Base-by-base conservation (phyloP, 2,797 vertebrate genomes). In the Gymnocypris eckloni region DNA sequence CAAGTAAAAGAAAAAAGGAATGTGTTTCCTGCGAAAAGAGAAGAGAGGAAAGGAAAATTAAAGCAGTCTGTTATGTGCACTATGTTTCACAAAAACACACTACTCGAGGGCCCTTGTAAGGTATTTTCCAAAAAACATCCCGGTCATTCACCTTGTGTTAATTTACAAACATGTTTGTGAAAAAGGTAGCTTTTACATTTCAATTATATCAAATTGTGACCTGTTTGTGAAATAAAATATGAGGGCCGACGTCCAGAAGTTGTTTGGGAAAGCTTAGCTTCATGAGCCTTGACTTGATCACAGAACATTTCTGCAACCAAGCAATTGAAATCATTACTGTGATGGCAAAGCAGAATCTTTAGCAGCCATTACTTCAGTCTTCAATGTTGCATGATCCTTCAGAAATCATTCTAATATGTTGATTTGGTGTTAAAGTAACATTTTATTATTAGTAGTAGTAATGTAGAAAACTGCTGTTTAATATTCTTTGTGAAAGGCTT, bases 11-110 rank as follows among this genome's bases (percentile, higher is more conserved):
- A 50, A 54, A 15, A 41, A 41, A 22, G 41, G n/a, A 54, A 67
- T 8, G 28, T 37, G 64, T 4, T 28, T 52, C 13, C 25, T 33
- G 22, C 1, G 75, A 75, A 25, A 33, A 22, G 8, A 50, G 37
- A 76, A 73, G 45, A 33, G 28, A 52, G 39, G 1, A 15, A 43
- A 41, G 6, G n/a, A 71, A 52, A 75, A 70, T 33, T 20, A 79
- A 70, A 70, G 16, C 64, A 69, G 64, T 37, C 22, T 66, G 45
- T 52, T 20, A 13, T 69, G 61, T 69, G 73, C 22, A 15, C 25
- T 66, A n/a, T n/a, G 11, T 70, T 85, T 70, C 12, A n/a, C 43
- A 75, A 37, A 75, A 66, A 72, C 18, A 83, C 54, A 25, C 71
- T 64, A 48, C 25, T 48, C 1, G 16, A 73, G 9, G n/a, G 81